These are phyloP conservation scores for Cryptotis parvus DNA, from an alignment of 2,113 vertebrate species.

Conservation along the genomic window DNA sequence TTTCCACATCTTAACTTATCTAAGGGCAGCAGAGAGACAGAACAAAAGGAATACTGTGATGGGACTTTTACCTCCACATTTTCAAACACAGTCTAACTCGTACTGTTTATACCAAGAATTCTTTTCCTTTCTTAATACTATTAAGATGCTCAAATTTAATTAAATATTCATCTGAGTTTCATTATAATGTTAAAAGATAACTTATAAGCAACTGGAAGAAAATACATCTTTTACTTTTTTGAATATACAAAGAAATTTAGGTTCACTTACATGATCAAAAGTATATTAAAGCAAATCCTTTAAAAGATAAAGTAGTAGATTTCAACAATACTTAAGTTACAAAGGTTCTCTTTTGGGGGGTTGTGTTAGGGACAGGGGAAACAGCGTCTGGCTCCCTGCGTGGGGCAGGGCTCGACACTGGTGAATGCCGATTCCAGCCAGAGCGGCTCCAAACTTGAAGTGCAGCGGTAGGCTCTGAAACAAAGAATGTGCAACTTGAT, in stretches of 20 bases:
- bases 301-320: not conserved
- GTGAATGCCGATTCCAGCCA: conserved; percentile 86
- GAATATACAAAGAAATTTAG: conserved; percentile 32
- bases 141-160: conserved; percentile 39
- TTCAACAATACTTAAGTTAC: conserved; percentile 31
- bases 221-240: conserved; percentile 36
- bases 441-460: conserved; percentile 87
- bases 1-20: conserved; percentile 46
- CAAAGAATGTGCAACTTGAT: conserved; percentile 92
- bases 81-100: conserved; percentile 11
- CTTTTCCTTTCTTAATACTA: conserved; percentile 44
- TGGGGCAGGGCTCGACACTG: conserved; percentile 54
- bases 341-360: conserved; percentile 19
- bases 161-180: conserved; percentile 51
- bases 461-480: conserved; percentile 86
- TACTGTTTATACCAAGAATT: not conserved
- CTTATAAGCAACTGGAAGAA: conserved; percentile 7
- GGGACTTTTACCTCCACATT: not conserved
- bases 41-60: conserved; percentile 49
- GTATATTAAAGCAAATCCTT: conserved; percentile 26
- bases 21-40: not conserved
- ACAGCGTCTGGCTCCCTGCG: not conserved
- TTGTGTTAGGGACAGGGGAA: not conserved
- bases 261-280: conserved; percentile 45
- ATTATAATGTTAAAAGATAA: conserved; percentile 45